These are phyloP conservation scores for Rhabdophis nuchalis DNA, from an alignment of 2,797 vertebrate species.

Conservation along the genomic window DNA sequence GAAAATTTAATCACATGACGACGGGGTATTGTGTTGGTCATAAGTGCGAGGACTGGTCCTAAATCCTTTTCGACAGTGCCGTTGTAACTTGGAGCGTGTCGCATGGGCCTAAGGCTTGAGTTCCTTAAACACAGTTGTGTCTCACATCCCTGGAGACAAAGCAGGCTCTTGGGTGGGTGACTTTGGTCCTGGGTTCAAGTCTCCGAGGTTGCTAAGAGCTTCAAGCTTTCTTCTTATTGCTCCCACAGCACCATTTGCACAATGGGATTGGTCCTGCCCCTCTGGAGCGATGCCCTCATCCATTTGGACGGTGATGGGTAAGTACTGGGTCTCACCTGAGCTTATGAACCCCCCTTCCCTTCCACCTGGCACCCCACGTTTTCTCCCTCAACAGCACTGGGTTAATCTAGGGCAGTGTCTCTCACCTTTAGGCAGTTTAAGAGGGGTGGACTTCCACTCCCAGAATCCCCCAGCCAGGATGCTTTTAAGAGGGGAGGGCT, in stretches of 20 bases:
- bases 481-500: not conserved
- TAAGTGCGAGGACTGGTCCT: not conserved
- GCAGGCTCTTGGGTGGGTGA: not conserved
- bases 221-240: conserved; percentile 38
- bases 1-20: not conserved
- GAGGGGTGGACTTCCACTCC: not conserved
- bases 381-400: not conserved
- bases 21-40: not conserved
- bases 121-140: not conserved
- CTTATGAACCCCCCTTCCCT: not conserved
- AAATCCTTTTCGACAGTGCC: not conserved
- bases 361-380: not conserved
- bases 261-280: conserved; percentile 91
- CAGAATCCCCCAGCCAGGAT: not conserved
- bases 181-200: not conserved
- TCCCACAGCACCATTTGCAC: conserved; percentile 81
- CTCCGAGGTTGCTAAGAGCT: not conserved
- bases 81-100: not conserved
- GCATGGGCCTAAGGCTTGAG: not conserved
- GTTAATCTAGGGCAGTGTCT: not conserved
- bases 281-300: conserved; percentile 97
- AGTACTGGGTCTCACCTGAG: conserved; percentile 54
- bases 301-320: conserved; percentile 99
- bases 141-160: not conserved
- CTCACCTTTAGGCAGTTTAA: not conserved